These are phyloP conservation scores for Channa striata DNA, from an alignment of 2,797 vertebrate species.

Conservation along the genomic window DNA sequence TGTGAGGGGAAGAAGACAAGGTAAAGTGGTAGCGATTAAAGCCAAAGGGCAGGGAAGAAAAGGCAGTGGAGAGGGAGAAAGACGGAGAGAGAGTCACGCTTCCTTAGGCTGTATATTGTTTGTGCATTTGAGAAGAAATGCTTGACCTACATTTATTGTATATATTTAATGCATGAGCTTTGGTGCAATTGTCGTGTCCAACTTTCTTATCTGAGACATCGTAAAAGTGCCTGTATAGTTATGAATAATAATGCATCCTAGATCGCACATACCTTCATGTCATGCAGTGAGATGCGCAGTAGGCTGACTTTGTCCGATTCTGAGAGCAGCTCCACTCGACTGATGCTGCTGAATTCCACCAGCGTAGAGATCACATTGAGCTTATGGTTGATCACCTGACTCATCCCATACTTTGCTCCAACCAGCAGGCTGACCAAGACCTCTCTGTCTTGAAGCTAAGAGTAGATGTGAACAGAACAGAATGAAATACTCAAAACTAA, in stretches of 20 bases:
- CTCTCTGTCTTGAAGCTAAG: slow-evolving; percentile 96
- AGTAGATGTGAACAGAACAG: background rate
- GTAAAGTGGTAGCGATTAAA: slow-evolving; percentile 61
- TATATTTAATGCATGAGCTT: slow-evolving; percentile 25
- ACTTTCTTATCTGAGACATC: slow-evolving; percentile 49
- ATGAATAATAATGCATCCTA: slow-evolving; percentile 44
- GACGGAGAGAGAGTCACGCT: slow-evolving; percentile 62
- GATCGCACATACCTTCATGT: slow-evolving; percentile 90
- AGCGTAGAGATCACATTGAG: slow-evolving; percentile 94
- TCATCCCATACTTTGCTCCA: slow-evolving; percentile 95
- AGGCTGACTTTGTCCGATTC: slow-evolving; percentile 96
- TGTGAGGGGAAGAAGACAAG: slow-evolving; percentile 74
- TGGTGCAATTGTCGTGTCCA: slow-evolving; percentile 24
- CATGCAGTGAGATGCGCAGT: slow-evolving; percentile 95
- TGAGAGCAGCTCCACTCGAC: slow-evolving; percentile 90
- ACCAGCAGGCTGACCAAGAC: slow-evolving; percentile 92
- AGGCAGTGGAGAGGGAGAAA: slow-evolving; percentile 63
- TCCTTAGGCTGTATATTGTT: slow-evolving; percentile 54
- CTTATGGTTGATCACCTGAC: slow-evolving; percentile 97
- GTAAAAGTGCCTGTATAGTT: slow-evolving; percentile 28
- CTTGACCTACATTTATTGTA: slow-evolving; percentile 73
- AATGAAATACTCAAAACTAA: background rate
- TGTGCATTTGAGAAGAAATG: slow-evolving; percentile 54
- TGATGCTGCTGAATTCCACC: slow-evolving; percentile 96
- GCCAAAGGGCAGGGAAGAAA: slow-evolving; percentile 61